phyloP scores from a whole-genome alignment of 2,113 vertebrate species.

The Oreochromis niloticus region DNA sequence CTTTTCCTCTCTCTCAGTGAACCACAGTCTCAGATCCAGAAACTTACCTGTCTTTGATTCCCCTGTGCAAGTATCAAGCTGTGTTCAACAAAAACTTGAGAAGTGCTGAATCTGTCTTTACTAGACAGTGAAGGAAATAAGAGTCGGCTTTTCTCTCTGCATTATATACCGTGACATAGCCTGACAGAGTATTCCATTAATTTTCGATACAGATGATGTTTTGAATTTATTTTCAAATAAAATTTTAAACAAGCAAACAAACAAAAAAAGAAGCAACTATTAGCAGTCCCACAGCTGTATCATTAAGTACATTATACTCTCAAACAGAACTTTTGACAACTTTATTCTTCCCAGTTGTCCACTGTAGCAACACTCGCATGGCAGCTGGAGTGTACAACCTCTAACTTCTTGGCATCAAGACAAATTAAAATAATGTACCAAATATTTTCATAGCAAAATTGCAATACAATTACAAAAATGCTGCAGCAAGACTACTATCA shows the following conservation, averaged over 20 bases:
- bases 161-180: not conserved
- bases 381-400: not conserved
- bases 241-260: not conserved
- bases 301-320: not conserved
- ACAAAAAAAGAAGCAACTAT: not conserved
- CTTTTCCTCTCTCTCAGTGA: not conserved
- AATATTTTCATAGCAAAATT: not conserved
- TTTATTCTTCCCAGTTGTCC: not conserved
- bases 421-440: not conserved
- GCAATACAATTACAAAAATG: not conserved
- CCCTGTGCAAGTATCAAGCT: not conserved
- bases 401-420: not conserved
- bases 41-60: not conserved
- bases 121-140: not conserved
- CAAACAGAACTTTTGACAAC: not conserved
- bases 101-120: not conserved
- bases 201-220: not conserved
- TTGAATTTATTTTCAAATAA: not conserved
- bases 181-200: not conserved
- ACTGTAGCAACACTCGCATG: not conserved
- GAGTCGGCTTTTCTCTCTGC: not conserved
- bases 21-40: not conserved
- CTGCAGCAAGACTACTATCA: not conserved
- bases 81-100: not conserved
- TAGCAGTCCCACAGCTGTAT: not conserved